Base-by-base conservation (phyloP, 2,888 invertebrate species). In the Tipula confusa region DNA sequence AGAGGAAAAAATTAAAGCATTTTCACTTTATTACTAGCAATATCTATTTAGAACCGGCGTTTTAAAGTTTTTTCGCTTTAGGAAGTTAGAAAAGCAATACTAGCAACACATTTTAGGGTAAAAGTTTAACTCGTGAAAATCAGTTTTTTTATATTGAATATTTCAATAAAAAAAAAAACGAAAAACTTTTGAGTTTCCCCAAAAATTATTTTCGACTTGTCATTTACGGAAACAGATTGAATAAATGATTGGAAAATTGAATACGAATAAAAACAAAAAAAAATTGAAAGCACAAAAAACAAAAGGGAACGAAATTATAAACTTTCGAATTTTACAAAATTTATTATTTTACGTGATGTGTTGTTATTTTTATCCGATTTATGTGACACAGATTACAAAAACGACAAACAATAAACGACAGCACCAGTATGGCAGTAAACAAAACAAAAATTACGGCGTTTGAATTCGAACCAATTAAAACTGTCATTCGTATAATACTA, bases 181-280 rank as follows among this genome's bases (percentile, higher is more conserved):
- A 64, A 3, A 24, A 64, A 24, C 2, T 64, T 64, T 43, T 64
- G 11, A 15, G 13, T 43, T 43, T 43, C 43, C 18, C 64, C 24
- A 64, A 24, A 64, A 64, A 64, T 24, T 64, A 24, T 64, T 64
- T 64, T 64, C 64, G 9, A 24, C 64, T 64, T 64, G 64, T 64
- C 64, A 64, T 64, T 64, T 64, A 64, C 64, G 64, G 64, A 64
- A 64, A 64, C 64, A 64, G 64, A 64, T 64, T 64, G 64, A 64
- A 64, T 64, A 64, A 64, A 64, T 64, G 64, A 64, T 64, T 64
- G 64, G 64, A 64, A 64, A 64, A 64, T 64, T 64, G 64, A 64
- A 64, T 64, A 24, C 64, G 64, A 64, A 64, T 64, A 24, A 64
- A 43, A 43, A 43, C 15, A 43, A n/a, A n/a, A n/a, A n/a, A n/a